phyloP scores from a whole-genome alignment of 2,888 invertebrate genomes.

The Resseliella maxima region DNA sequence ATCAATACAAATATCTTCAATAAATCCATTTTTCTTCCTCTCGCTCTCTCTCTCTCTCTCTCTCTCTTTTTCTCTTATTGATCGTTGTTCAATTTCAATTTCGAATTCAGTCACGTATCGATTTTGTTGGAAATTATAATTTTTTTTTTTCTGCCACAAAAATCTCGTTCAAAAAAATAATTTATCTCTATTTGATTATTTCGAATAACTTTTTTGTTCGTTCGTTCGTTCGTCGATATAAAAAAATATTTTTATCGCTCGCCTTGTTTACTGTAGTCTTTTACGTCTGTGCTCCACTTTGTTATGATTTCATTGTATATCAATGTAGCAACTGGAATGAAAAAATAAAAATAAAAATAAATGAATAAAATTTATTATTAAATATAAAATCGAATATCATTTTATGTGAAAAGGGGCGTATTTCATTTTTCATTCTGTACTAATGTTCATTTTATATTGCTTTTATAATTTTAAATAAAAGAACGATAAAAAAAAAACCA shows the following conservation, averaged over 20 bases:
- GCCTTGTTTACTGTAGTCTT: neutral
- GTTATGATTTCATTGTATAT: constrained; percentile 11
- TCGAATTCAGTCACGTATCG: constrained; percentile 44
- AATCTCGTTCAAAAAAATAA: constrained; percentile 11
- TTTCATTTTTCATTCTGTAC: neutral
- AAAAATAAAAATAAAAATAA: neutral
- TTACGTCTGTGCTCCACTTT: neutral
- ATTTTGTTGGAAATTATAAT: constrained; percentile 27
- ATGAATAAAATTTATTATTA: neutral
- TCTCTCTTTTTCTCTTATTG: neutral
- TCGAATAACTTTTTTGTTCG: neutral
- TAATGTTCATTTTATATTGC: neutral
- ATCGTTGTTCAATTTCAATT: neutral
- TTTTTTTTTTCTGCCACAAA: neutral
- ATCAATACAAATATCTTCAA: constrained; percentile 28
- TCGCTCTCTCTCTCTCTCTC: neutral
- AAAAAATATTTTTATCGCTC: neutral
- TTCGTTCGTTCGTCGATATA: neutral
- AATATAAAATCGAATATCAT: neutral
- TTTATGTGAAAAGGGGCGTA: constrained; percentile 4
- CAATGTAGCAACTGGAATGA: constrained; percentile 26
- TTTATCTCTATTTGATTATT: constrained; percentile 51
- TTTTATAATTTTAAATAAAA: neutral
- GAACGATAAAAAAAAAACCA: neutral
- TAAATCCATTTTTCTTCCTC: constrained; percentile 39